Evolutionary conservation across 1,140 invertebrate species (phyloP), one percentile per base, ranked within the genome.

Genomic region (Drosophila sechellia): DNA sequence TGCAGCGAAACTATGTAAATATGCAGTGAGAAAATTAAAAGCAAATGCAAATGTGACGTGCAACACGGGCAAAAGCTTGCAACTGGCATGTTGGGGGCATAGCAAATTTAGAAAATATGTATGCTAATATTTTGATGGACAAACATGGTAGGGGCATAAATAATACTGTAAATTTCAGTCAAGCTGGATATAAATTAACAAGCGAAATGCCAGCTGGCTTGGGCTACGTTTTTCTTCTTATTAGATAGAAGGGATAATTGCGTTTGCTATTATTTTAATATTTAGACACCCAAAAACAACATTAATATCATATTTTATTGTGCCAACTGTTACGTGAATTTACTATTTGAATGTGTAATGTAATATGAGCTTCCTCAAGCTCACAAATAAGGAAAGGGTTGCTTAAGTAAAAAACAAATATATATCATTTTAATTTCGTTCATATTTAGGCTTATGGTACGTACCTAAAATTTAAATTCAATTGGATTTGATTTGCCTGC

Each of bases 41-140:
- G 22, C 50, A 65, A 50, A 83, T 83, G 64, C 46, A 66, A 49
- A 69, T 73, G 45, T 57, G 22, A 56, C 78, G 65, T 39, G 64
- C 31, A 56, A 60, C 45, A 31, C 31, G 22, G 55, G 25, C 13
- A 22, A 13, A 43, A 45, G 15, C 37, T 22, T 22, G 27, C 15
- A 20, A 37, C 58, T 31, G 39, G 17, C 42, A 22, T 48, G 27
- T 50, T 39, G 43, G 64, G 39, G 45, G 63, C 63, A 69, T 73
- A 73, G 70, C 56, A 61, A 69, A 78, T 68, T 55, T 61, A 49
- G 65, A 65, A 76, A 79, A 86, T 83, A 75, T 78, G 71, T 86
- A 87, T 87, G 83, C 65, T 76, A 87, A 87, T 86, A 83, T 86
- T 76, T 61, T 86, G 64, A 58, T 58, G 65, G 54, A 22, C 68